Evolutionary conservation across 2,113 vertebrate species (phyloP).

Genomic region (Austrofundulus limnaeus): DNA sequence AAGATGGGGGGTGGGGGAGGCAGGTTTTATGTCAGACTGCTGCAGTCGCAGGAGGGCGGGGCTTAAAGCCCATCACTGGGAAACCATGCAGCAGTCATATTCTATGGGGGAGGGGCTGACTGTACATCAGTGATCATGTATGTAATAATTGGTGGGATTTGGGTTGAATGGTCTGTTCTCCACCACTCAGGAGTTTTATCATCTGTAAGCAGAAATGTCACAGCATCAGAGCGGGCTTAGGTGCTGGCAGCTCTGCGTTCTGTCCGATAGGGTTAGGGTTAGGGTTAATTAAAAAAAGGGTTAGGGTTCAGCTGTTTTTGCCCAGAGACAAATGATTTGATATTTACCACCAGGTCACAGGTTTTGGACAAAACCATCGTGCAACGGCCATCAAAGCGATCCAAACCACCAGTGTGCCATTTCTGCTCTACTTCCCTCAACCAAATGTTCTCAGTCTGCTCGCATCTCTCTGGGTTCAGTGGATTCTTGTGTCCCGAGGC

Average conservation of each 20-base stretch:
- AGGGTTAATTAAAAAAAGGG: no score
- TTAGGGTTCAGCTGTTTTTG: constrained; percentile 35
- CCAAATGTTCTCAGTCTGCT: constrained; percentile 37
- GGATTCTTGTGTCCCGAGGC: constrained; percentile 28
- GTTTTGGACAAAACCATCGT: constrained; percentile 22
- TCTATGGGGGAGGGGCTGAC: constrained; percentile 55
- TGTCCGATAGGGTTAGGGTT: constrained; percentile 53
- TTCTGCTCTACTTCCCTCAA: constrained; percentile 67
- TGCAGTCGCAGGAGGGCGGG: constrained; percentile 70
- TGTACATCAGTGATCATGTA: constrained; percentile 32
- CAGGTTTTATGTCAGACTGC: constrained; percentile 65
- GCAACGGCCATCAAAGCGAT: constrained; percentile 21
- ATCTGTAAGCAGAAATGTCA: constrained; percentile 25
- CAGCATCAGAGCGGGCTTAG: constrained; percentile 21
- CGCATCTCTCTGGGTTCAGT: constrained; percentile 34
- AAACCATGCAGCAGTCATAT: constrained; percentile 62
- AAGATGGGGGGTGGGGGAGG: constrained; percentile 6
- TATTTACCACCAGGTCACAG: constrained; percentile 40
- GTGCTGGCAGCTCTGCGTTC: constrained; percentile 42
- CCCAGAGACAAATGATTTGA: constrained; percentile 32
- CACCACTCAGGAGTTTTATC: constrained; percentile 38
- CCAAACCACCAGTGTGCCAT: constrained; percentile 32
- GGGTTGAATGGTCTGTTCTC: constrained; percentile 25
- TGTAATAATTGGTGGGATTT: not conserved
- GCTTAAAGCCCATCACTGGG: constrained; percentile 52